Percentiles rank a stretch among this genome's conserved stretches.
phyloP scores from a whole-genome alignment of 2,888 invertebrate genomes.

The Alloscopus bannaensis region DNA sequence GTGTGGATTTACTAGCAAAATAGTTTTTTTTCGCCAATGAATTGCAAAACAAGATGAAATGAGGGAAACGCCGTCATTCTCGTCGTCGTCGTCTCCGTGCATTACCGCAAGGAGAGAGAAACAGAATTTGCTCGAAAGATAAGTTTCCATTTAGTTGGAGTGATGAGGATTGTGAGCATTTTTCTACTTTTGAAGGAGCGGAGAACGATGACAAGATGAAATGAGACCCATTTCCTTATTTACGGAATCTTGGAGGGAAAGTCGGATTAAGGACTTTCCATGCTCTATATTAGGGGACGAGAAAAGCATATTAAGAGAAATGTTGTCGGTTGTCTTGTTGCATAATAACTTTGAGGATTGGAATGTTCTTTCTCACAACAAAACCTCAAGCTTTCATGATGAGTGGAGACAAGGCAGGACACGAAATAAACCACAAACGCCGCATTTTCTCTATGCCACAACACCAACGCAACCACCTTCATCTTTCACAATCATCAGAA shows the following conservation, averaged over 20 bases:
- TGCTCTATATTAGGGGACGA: neutral
- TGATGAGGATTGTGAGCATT: neutral
- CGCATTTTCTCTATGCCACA: constrained; percentile 36
- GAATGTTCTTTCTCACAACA: too few relatives aligned
- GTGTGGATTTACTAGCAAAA: too few relatives aligned
- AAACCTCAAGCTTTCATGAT: neutral
- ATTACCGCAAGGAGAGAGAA: too few relatives aligned
- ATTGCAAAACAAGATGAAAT: too few relatives aligned
- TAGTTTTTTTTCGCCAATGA: too few relatives aligned
- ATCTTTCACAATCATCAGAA: constrained; percentile 18
- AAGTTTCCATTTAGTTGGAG: too few relatives aligned
- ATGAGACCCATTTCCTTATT: constrained; percentile 72
- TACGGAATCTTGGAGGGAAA: constrained; percentile 57
- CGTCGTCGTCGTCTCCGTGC: too few relatives aligned
- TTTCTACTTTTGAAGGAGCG: neutral
- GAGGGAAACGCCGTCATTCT: too few relatives aligned
- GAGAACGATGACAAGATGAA: constrained; percentile 50
- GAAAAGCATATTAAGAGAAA: constrained; percentile 28
- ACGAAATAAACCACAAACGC: constrained; percentile 62
- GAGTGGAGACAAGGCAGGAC: constrained; percentile 10
- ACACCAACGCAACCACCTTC: constrained; percentile 22
- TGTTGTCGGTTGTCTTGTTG: constrained; percentile 63
- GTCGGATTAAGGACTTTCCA: constrained; percentile 49
- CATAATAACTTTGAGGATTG: constrained; percentile 50
- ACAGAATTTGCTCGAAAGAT: too few relatives aligned